Percentiles rank a stretch among this genome's conserved stretches.
Evolutionary conservation across 2,797 vertebrate species (phyloP).

Genomic region (Propithecus deckenii): DNA sequence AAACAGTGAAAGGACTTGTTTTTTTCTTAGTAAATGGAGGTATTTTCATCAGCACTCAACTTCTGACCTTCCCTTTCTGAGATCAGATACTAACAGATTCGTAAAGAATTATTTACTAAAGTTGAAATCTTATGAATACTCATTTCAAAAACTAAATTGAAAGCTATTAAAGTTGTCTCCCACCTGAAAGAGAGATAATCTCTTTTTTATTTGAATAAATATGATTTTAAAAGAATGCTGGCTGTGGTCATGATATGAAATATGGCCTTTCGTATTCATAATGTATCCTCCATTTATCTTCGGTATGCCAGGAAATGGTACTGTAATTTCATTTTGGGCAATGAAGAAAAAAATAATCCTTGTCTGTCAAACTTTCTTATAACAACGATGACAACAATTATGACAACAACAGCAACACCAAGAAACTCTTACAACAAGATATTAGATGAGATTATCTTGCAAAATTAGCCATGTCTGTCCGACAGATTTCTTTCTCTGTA

Average conservation of each 20-base stretch:
- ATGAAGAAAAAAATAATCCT: background rate
- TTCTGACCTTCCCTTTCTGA: background rate
- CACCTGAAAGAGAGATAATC: background rate
- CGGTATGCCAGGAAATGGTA: background rate
- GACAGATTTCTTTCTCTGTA: conserved; percentile 53
- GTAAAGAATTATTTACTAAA: background rate
- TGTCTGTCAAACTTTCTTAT: conserved; percentile 50
- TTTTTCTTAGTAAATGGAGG: background rate
- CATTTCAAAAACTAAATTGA: conserved; percentile 4
- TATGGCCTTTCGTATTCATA: background rate
- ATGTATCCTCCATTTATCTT: conserved; percentile 1
- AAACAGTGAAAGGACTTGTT: background rate
- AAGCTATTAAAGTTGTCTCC: background rate
- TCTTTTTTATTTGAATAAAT: background rate
- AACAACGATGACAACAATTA: background rate
- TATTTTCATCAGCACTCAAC: background rate
- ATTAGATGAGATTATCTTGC: background rate
- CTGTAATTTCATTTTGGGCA: conserved; percentile 39
- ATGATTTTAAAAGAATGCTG: background rate
- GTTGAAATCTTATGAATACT: background rate
- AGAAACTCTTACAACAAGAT: conserved; percentile 14
- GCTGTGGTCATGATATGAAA: background rate
- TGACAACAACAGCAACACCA: background rate
- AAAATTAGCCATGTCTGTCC: conserved; percentile 45
- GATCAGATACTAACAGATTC: background rate